A percentile compares a stretch with the other conserved stretches of the same genome.
Conservation (phyloP, 1,140 invertebrate species). For the Trypoxylus dichotomus region DNA sequence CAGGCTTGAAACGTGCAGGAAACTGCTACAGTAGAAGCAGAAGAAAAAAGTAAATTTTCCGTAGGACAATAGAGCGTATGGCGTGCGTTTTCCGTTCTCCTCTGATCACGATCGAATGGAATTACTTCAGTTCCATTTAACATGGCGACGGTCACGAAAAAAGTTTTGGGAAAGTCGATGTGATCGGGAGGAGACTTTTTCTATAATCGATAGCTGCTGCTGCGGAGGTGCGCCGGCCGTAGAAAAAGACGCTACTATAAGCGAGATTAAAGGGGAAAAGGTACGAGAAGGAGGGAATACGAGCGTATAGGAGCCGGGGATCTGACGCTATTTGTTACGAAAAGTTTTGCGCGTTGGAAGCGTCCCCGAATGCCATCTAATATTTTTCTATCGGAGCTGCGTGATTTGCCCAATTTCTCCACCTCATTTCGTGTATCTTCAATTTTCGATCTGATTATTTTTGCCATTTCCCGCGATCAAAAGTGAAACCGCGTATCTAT, state of each 20-base stretch:
- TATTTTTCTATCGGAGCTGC: slow-evolving; percentile 32
- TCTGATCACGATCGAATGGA: slow-evolving; percentile 46
- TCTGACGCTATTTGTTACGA: slow-evolving; percentile 32
- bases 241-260: neutral
- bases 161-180: slow-evolving; percentile 34
- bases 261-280: neutral
- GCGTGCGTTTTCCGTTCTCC: slow-evolving; percentile 39
- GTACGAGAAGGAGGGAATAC: neutral
- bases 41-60: slow-evolving; percentile 38
- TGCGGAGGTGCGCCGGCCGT: slow-evolving; percentile 21
- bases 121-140: slow-evolving; percentile 52
- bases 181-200: slow-evolving; percentile 35
- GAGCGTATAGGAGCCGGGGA: neutral
- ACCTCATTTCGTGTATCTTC: slow-evolving; percentile 31
- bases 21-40: neutral
- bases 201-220: slow-evolving; percentile 34
- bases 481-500: slow-evolving; percentile 20
- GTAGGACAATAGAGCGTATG: slow-evolving; percentile 37
- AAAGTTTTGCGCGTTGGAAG: slow-evolving; percentile 17
- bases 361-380: slow-evolving; percentile 30
- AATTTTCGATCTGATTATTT: slow-evolving; percentile 30
- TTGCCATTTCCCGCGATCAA: slow-evolving; percentile 23
- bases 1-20: slow-evolving; percentile 30
- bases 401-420: slow-evolving; percentile 32
- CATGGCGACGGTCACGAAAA: slow-evolving; percentile 40